phyloP scores from a whole-genome alignment of 2,888 invertebrate genomes.

The Caenorhabditis sp. region DNA sequence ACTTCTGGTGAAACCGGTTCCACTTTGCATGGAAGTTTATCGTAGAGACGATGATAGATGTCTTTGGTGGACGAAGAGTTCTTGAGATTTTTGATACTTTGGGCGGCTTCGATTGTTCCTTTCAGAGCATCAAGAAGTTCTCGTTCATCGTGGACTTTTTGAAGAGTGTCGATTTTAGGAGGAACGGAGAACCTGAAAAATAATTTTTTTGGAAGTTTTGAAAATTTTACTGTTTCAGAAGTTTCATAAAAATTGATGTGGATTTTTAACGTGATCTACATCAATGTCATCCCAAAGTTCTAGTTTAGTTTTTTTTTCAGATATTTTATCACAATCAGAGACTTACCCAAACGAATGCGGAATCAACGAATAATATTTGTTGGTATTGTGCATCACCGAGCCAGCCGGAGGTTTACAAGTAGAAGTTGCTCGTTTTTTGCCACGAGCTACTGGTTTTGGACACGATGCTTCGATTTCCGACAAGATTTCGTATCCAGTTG shows the following conservation, averaged over 20 bases:
- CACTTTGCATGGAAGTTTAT: slow-evolving; percentile 26
- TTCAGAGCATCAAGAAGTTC: slow-evolving; percentile 34
- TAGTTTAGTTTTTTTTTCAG: too few relatives aligned
- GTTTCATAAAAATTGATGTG: too few relatives aligned
- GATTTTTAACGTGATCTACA: too few relatives aligned
- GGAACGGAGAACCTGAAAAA: slow-evolving; percentile 26
- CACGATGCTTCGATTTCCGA: slow-evolving; percentile 12
- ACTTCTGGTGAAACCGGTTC: slow-evolving; percentile 16
- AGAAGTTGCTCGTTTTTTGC: not conserved
- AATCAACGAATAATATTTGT: slow-evolving; percentile 38
- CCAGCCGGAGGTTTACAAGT: not conserved
- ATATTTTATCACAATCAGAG: not conserved
- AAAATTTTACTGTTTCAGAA: too few relatives aligned
- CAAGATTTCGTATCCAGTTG: slow-evolving; percentile 32
- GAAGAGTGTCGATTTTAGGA: slow-evolving; percentile 27
- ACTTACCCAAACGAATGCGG: slow-evolving; percentile 33
- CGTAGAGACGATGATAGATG: slow-evolving; percentile 33
- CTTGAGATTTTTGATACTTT: slow-evolving; percentile 22
- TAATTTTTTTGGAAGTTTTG: too few relatives aligned
- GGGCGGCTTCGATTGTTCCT: slow-evolving; percentile 34
- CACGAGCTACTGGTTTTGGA: not conserved
- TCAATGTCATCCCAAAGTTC: too few relatives aligned
- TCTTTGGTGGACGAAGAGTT: slow-evolving; percentile 13
- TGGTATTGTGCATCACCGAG: slow-evolving; percentile 10
- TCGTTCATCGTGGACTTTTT: slow-evolving; percentile 16